Base-by-base conservation (phyloP, 2,888 invertebrate species). In the Polymixis flavicincta region DNA sequence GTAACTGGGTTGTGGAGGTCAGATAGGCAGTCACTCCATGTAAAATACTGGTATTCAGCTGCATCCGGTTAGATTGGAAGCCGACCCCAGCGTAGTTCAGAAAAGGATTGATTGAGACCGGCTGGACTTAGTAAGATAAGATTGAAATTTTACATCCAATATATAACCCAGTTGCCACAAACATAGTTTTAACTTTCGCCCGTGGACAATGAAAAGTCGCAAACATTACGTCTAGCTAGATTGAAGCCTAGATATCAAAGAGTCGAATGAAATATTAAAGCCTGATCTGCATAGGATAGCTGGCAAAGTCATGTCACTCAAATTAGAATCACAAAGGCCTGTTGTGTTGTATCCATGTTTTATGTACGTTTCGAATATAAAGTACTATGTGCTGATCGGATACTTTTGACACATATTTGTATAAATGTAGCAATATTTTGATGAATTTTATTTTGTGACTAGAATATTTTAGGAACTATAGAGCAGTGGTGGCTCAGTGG, bases 201-300 rank as follows among this genome's bases (percentile, higher is more conserved):
- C n/a, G 14, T 48, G 28, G 37, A 28, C 22, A 64, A 37, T 25
- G 65, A 66, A 84, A 76, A 74, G 25, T 75, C 48, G 48, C 59
- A 19, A 13, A 74, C 64, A 60, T 71, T 63, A 65, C 66, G 45
- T 68, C 60, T 65, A 32, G 25, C 52, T 45, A 64, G 65, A 80
- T 78, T 78, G 72, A 77, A 72, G 60, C 52, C 74, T 68, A 78
- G 57, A 80, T 82, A 86, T 86, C 85, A 88, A 86, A 87, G 83
- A 80, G 69, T 71, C 70, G 76, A 79, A 84, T 88, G 87, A 88
- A 87, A 88, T 88, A 88, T 87, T 88, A 87, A 87, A 87, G 73
- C 73, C 14, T n/a, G 68, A 79, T 83, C 71, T 80, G 67, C 74
- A 72, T 81, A 66, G 54, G 64, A 80, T 69, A 67, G 74, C 74